A percentile compares a stretch with the other conserved stretches of the same genome.
Evolutionary conservation across 2,797 vertebrate genomes (phyloP).

Genomic region (Miichthys miiuy): DNA sequence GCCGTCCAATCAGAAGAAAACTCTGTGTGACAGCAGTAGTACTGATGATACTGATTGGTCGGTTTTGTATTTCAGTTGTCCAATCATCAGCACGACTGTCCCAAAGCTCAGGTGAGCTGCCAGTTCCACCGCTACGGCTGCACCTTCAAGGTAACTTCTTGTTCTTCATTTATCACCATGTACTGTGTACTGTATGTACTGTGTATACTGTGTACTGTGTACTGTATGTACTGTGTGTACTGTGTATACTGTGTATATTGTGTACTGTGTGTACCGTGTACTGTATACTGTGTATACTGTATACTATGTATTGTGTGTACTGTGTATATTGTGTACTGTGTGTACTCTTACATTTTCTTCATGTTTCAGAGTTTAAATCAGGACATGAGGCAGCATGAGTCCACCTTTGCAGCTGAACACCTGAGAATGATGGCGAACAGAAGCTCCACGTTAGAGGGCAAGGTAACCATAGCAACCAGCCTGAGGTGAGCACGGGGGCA

Average conservation of each 20-base stretch:
- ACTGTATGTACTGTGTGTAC: neutral
- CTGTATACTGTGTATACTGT: too few species aligned
- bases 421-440: slow-evolving; percentile 93
- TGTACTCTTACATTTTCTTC: slow-evolving; percentile 35
- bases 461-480: slow-evolving; percentile 83
- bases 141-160: slow-evolving; percentile 89
- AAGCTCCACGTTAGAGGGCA: slow-evolving; percentile 91
- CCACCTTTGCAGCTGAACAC: slow-evolving; percentile 92
- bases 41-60: neutral
- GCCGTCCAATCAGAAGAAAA: neutral
- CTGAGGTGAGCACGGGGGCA: slow-evolving; percentile 79
- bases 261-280: too few species aligned
- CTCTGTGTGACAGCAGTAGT: neutral
- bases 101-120: slow-evolving; percentile 97
- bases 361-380: slow-evolving; percentile 92
- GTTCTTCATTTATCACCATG: neutral
- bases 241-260: too few species aligned
- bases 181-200: neutral
- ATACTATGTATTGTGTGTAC: slow-evolving; percentile 5
- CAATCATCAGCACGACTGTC: slow-evolving; percentile 97
- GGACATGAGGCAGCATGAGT: slow-evolving; percentile 95
- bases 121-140: slow-evolving; percentile 96
- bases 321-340: neutral
- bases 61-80: slow-evolving; percentile 87
- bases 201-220: too few species aligned